phyloP scores from a whole-genome alignment of 2,797 vertebrate species.

The Clarias platycephalus region DNA sequence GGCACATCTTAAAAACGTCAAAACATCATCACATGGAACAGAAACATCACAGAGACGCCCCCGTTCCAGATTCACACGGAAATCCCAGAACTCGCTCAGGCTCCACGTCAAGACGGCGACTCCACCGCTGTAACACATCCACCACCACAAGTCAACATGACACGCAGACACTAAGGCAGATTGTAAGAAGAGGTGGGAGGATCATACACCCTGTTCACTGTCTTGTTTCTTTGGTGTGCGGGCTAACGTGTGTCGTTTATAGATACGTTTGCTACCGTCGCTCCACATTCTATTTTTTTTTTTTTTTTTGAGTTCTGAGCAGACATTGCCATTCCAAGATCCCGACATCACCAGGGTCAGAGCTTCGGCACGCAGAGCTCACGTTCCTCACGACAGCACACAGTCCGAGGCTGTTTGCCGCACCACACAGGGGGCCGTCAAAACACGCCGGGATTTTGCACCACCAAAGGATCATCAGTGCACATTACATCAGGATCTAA shows the following conservation, averaged over 20 bases:
- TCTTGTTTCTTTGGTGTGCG: constrained; percentile 60
- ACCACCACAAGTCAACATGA: constrained; percentile 55
- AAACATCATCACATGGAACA: constrained; percentile 44
- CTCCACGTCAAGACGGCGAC: constrained; percentile 65
- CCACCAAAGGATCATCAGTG: constrained; percentile 17
- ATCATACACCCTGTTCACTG: constrained; percentile 53
- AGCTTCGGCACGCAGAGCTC: constrained; percentile 46
- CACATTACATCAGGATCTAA: constrained; percentile 47
- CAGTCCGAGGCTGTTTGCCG: constrained; percentile 22
- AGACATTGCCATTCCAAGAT: constrained; percentile 64
- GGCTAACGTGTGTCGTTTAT: constrained; percentile 32
- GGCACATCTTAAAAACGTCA: constrained; percentile 40
- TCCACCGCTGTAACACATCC: constrained; percentile 61
- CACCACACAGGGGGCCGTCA: constrained; percentile 49
- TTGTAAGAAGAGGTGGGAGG: constrained; percentile 64
- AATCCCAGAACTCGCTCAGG: background rate
- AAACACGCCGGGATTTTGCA: constrained; percentile 58
- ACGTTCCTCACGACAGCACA: constrained; percentile 50
- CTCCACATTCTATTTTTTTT: constrained; percentile 33
- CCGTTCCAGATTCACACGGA: constrained; percentile 32
- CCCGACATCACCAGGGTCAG: constrained; percentile 41
- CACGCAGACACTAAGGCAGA: constrained; percentile 55
- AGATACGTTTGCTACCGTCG: constrained; percentile 38
- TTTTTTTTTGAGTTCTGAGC: constrained; percentile 24
- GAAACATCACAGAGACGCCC: constrained; percentile 34